Conservation (phyloP, 2,113 vertebrate species). For the Dasyurus viverrinus region DNA sequence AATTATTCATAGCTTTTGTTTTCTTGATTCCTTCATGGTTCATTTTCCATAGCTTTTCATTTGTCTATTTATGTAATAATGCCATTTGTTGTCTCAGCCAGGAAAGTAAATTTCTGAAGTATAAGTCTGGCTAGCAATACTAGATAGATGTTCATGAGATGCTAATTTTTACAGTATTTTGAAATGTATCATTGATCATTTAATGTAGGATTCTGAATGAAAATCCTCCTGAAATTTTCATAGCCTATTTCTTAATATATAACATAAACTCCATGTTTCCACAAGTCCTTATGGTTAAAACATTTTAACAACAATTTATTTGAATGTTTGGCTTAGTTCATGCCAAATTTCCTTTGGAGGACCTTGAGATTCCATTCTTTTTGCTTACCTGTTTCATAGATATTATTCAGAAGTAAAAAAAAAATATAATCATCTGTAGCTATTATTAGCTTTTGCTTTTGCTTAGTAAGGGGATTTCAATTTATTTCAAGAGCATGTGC, state of each 20-base stretch:
- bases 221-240: neutral
- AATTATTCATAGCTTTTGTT: neutral
- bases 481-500: too few relatives aligned
- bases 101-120: neutral
- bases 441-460: too few relatives aligned
- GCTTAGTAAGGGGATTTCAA: too few relatives aligned
- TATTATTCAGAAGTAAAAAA: neutral
- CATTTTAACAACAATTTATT: neutral
- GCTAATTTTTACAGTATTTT: neutral
- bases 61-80: neutral
- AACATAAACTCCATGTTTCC: neutral
- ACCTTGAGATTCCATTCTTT: neutral
- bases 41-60: neutral
- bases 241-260: neutral
- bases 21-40: neutral
- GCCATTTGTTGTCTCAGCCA: neutral
- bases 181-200: neutral
- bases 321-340: neutral
- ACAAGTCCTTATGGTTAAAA: neutral
- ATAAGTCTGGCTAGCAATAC: neutral
- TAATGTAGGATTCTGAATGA: neutral
- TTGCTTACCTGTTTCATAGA: neutral
- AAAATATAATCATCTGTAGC: too few relatives aligned
- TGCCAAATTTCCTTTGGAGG: neutral
- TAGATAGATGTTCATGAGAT: neutral